These are phyloP conservation scores for Poecilia wingei DNA, from an alignment of 2,797 vertebrate genomes.

Conservation along the genomic window DNA sequence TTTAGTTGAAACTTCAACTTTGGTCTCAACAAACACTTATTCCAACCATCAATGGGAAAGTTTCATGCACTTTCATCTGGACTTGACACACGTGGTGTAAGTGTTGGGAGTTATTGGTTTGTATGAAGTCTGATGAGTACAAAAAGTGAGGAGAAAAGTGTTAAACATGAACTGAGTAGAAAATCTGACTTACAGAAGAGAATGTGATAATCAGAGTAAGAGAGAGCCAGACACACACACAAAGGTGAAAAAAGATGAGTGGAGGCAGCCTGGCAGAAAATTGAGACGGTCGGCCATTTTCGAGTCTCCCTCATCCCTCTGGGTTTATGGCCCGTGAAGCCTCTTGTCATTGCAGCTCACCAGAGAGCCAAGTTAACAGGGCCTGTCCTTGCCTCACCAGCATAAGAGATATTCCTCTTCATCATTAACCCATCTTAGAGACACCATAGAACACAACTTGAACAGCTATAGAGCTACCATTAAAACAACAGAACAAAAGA, in stretches of 20 bases:
- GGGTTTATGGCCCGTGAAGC: constrained; percentile 82
- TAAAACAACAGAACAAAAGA: not conserved
- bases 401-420: constrained; percentile 64
- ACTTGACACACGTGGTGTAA: constrained; percentile 18
- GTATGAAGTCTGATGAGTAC: not conserved
- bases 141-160: not conserved
- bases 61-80: constrained; percentile 31
- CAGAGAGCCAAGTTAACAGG: constrained; percentile 80
- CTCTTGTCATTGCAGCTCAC: constrained; percentile 78
- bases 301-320: constrained; percentile 75
- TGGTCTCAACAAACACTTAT: constrained; percentile 41
- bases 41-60: constrained; percentile 44
- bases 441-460: constrained; percentile 43
- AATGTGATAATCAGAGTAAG: constrained; percentile 41
- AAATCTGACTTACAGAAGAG: constrained; percentile 41
- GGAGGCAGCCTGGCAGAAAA: constrained; percentile 81
- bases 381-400: constrained; percentile 69
- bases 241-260: constrained; percentile 39
- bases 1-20: constrained; percentile 34
- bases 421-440: constrained; percentile 65
- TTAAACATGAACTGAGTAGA: constrained; percentile 16
- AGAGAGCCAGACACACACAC: constrained; percentile 15
- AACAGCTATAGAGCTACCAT: constrained; percentile 25
- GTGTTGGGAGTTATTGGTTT: not conserved
- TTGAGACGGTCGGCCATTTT: constrained; percentile 80